A percentile compares a stretch with the other conserved stretches of the same genome.
Conservation (phyloP, 2,797 vertebrate species). For the Poeciliopsis paucimaculata region DNA sequence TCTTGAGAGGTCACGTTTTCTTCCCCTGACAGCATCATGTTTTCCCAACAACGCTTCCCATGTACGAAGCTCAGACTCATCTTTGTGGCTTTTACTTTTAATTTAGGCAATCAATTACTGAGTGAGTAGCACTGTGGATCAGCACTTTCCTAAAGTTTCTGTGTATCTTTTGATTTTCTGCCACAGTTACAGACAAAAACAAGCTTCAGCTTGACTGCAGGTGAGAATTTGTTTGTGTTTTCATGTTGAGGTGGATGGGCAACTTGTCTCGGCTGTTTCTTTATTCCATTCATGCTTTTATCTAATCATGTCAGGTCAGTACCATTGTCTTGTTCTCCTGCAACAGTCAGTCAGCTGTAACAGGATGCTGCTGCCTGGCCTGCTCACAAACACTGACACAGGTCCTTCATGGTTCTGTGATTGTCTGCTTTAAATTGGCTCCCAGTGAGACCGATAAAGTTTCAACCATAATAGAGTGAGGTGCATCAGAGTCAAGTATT, state of each 20-base stretch:
- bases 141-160: background rate
- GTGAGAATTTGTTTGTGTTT: slow-evolving; percentile 31
- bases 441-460: slow-evolving; percentile 28
- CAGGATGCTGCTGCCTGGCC: slow-evolving; percentile 46
- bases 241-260: slow-evolving; percentile 15
- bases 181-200: slow-evolving; percentile 7
- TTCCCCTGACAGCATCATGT: background rate
- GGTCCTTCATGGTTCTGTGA: slow-evolving; percentile 22
- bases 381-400: slow-evolving; percentile 47
- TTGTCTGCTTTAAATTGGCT: slow-evolving; percentile 36
- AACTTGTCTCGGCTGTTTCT: slow-evolving; percentile 26
- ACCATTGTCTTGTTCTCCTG: slow-evolving; percentile 49
- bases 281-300: slow-evolving; percentile 49
- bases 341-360: slow-evolving; percentile 57
- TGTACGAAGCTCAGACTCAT: slow-evolving; percentile 10
- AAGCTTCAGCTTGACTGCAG: slow-evolving; percentile 28
- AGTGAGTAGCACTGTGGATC: slow-evolving; percentile 6
- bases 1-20: background rate
- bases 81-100: slow-evolving; percentile 18
- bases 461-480: slow-evolving; percentile 26
- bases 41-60: slow-evolving; percentile 6
- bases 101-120: slow-evolving; percentile 27
- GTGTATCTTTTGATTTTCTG: slow-evolving; percentile 19
- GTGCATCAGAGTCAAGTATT: slow-evolving; percentile 7
- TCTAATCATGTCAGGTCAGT: slow-evolving; percentile 67